Conservation (phyloP, 2,113 vertebrate genomes). For the Hippocampus comes region DNA sequence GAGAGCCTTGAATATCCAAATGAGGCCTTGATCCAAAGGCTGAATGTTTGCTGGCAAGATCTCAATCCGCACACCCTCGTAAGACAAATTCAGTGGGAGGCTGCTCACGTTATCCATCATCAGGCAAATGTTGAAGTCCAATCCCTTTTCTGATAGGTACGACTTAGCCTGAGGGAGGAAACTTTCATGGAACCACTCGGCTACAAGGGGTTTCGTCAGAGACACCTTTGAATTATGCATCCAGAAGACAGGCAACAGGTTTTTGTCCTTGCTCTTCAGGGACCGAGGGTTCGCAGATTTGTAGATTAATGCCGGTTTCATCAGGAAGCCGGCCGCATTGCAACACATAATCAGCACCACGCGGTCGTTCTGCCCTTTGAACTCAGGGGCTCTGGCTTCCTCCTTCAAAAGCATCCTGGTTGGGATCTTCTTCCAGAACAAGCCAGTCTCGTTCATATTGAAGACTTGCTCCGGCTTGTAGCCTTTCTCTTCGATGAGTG, state of each 20-base stretch:
- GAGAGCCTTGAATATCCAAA: not conserved
- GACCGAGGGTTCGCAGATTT: not conserved
- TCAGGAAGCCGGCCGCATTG: not conserved
- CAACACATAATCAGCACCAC: not conserved
- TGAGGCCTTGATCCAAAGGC: not conserved
- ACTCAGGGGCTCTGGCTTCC: not conserved
- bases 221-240: not conserved
- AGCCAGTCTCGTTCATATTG: not conserved
- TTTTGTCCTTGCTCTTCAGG: not conserved
- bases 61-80: not conserved
- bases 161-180: not conserved
- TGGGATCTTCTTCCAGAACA: slow-evolving; percentile 1
- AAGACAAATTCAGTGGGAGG: not conserved
- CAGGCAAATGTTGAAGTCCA: not conserved
- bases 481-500: not conserved
- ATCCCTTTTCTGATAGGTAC: not conserved
- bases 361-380: not conserved
- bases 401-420: not conserved
- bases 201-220: not conserved
- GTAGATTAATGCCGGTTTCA: not conserved
- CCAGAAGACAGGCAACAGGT: not conserved
- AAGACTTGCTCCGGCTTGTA: not conserved
- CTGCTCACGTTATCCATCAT: not conserved
- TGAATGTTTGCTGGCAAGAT: not conserved
- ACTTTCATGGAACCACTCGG: not conserved